Base-by-base conservation (phyloP, 2,113 vertebrate genomes). In the Sus scrofa region DNA sequence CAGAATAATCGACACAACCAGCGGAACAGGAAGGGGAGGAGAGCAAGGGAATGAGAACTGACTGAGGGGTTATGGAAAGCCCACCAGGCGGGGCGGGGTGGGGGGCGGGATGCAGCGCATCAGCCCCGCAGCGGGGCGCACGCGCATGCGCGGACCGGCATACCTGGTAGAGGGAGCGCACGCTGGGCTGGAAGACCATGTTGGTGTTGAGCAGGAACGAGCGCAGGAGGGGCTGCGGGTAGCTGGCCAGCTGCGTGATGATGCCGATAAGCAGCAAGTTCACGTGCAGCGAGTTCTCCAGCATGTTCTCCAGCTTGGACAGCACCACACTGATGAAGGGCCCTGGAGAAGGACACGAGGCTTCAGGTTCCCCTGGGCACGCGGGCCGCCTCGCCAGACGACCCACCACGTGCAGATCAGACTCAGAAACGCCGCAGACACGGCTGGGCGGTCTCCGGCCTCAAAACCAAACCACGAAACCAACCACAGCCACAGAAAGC, bases 121-220 rank as follows among this genome's bases (percentile, higher is more conserved):
- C 37, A 16, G 24, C 39, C 22, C 0, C 7, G 0, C 37, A 37
- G 16, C 73, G 1, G 12, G 0, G 39, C 5, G 73, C 73, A 50
- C 7, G 73, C 1, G 26, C 44, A 44, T 9, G 71, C 6, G 1
- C 26, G 16, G 50, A n/a, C n/a, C 8, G 4, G 34, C 0, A 1
- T 98, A 99, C 99, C 99, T 99, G 99, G 96, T 99, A 99, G n/a
- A 99, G 99, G 0, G 99, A 99, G 84, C 99, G 99, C 58, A 99
- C 99, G 0, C 99, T 99, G 0, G 99, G 99, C 99, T 99, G 99
- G 95, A 99, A 99, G 85, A 99, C 99, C 99, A 99, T 98, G 98
- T 99, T 99, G 97, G 99, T 99, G 98, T 99, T 99, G 98, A 99
- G 99, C 83, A 99, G 99, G 94, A 99, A 99, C n/a, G 99, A 99